A percentile compares a stretch with the other conserved stretches of the same genome.
Conservation (phyloP, 2,888 invertebrate genomes). For the Cheilosia pagana region DNA sequence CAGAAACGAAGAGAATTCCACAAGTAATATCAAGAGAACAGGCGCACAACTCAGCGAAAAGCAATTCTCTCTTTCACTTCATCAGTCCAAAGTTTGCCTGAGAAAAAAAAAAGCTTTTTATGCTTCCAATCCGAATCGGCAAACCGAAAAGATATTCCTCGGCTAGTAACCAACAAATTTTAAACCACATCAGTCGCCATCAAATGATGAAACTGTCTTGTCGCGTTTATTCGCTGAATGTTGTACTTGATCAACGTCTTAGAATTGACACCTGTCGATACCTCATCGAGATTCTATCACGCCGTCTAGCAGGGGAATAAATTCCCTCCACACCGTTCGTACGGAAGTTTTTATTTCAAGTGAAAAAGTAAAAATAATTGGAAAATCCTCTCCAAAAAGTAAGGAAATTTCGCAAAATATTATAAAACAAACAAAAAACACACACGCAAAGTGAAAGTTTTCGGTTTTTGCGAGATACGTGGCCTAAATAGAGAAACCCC, state of each 20-base stretch:
- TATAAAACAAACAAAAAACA: slow-evolving; percentile 35
- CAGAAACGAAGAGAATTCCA: background rate
- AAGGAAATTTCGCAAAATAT: slow-evolving; percentile 28
- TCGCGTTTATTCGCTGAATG: slow-evolving; percentile 81
- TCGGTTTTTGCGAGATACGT: slow-evolving; percentile 39
- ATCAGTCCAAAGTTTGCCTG: no score
- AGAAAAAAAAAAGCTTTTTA: slow-evolving; percentile 17
- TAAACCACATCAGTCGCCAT: slow-evolving; percentile 80
- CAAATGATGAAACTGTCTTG: slow-evolving; percentile 83
- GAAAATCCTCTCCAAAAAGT: slow-evolving; percentile 27
- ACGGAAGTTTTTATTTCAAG: slow-evolving; percentile 23
- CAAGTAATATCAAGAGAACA: background rate
- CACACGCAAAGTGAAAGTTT: slow-evolving; percentile 57
- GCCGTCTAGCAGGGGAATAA: slow-evolving; percentile 82
- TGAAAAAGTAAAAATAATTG: slow-evolving; percentile 32
- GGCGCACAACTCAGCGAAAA: slow-evolving; percentile 33
- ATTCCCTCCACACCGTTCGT: slow-evolving; percentile 51
- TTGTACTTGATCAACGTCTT: slow-evolving; percentile 83
- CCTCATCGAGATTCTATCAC: slow-evolving; percentile 83
- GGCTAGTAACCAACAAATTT: slow-evolving; percentile 67
- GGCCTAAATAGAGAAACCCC: slow-evolving; percentile 59
- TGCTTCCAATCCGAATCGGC: slow-evolving; percentile 7
- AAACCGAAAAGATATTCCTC: slow-evolving; percentile 58
- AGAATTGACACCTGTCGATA: slow-evolving; percentile 83
- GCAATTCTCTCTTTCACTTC: background rate